Evolutionary conservation across 2,888 invertebrate genomes (phyloP).

Genomic region (Lasioglossum marginatum): DNA sequence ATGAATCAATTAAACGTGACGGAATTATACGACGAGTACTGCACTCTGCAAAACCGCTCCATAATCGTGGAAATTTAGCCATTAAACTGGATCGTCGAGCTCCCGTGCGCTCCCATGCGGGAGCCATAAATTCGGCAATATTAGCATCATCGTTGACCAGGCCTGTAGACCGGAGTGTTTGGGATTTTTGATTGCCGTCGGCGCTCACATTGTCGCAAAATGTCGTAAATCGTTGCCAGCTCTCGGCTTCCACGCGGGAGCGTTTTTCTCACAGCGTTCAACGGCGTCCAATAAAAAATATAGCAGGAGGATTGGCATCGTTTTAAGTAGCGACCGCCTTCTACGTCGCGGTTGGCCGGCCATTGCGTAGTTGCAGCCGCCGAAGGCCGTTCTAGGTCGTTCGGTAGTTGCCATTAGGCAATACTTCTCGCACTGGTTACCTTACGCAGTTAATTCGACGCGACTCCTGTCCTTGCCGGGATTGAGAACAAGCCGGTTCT

Average conservation of each 20-base stretch:
- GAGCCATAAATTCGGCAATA: background rate
- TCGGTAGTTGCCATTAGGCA: constrained; percentile 66
- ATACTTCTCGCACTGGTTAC: constrained; percentile 65
- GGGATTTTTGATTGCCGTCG: background rate
- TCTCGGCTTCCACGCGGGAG: background rate
- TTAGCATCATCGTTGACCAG: background rate
- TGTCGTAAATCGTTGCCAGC: constrained; percentile 29
- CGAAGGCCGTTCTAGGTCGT: constrained; percentile 80
- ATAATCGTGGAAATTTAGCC: background rate
- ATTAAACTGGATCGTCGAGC: background rate
- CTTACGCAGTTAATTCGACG: constrained; percentile 63
- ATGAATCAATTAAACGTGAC: background rate
- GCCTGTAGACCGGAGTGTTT: background rate
- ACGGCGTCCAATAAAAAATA: constrained; percentile 47
- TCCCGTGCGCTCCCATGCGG: no score
- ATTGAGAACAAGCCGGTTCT: constrained; percentile 44
- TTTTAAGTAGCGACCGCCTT: constrained; percentile 72
- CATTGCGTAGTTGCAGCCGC: constrained; percentile 66
- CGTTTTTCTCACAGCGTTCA: constrained; percentile 38
- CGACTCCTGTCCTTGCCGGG: constrained; percentile 65
- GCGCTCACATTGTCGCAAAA: constrained; percentile 10
- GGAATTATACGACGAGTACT: background rate
- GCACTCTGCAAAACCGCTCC: background rate
- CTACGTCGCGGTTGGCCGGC: constrained; percentile 73
- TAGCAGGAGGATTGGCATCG: constrained; percentile 59